phyloP scores from a whole-genome alignment of 2,888 invertebrate genomes.

The Campoplex capitator region DNA sequence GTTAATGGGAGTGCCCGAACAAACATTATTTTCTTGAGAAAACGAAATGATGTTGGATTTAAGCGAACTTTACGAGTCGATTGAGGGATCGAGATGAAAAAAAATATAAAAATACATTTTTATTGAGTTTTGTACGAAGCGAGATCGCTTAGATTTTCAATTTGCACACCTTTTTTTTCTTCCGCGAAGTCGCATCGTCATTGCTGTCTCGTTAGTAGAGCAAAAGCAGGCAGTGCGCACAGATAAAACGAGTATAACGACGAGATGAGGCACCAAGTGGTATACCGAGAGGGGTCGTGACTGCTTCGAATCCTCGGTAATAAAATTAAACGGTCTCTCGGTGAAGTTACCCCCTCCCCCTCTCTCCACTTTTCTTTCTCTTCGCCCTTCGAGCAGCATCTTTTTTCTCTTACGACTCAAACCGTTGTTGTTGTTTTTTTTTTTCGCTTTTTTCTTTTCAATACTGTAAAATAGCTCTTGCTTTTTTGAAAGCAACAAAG shows the following conservation, averaged over 20 bases:
- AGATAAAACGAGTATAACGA: slow-evolving; percentile 62
- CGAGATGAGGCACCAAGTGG: slow-evolving; percentile 45
- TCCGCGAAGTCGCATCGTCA: slow-evolving; percentile 21
- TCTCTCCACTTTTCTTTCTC: slow-evolving; percentile 14
- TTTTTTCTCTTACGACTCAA: slow-evolving; percentile 42
- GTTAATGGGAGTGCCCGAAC: background rate
- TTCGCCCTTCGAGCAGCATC: slow-evolving; percentile 49
- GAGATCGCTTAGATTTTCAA: slow-evolving; percentile 38
- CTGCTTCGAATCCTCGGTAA: slow-evolving; percentile 67
- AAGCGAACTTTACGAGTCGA: background rate
- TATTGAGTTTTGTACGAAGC: slow-evolving; percentile 17
- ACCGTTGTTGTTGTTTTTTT: background rate
- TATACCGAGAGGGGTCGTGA: slow-evolving; percentile 65
- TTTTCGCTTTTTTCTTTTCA: slow-evolving; percentile 16
- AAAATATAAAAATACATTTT: slow-evolving; percentile 3
- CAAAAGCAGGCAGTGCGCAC: slow-evolving; percentile 4
- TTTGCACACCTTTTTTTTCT: slow-evolving; percentile 22
- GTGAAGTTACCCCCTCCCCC: slow-evolving; percentile 50
- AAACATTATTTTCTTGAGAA: slow-evolving; percentile 1
- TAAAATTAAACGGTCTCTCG: slow-evolving; percentile 70
- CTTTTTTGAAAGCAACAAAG: slow-evolving; percentile 22
- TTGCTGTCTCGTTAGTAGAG: slow-evolving; percentile 27
- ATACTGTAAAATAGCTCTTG: slow-evolving; percentile 8
- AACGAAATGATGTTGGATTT: background rate
- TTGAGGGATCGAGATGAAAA: background rate